Base-by-base conservation (phyloP, 2,888 invertebrate genomes). In the Merodon equestris region DNA sequence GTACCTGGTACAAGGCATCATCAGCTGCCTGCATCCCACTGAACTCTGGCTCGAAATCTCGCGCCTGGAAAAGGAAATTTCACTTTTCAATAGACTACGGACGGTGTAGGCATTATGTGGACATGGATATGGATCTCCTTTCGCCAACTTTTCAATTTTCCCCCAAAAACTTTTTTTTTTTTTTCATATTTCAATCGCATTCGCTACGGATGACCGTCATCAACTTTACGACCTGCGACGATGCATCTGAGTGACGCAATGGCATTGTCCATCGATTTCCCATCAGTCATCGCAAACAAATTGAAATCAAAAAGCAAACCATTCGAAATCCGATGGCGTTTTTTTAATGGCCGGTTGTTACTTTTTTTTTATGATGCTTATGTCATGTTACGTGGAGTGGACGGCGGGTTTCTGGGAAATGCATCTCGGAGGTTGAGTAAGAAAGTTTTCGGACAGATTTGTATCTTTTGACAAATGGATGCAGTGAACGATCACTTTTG, bases 51-150 rank as follows among this genome's bases (percentile, higher is more conserved):
- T 53, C 14, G 17, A 53, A 40, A 48, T n/a, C 48, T 61, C 54
- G 47, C 50, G 53, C 13, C 27, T 61, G 18, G 3, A 72, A 61
- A 66, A 71, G 72, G 67, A 72, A 72, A 67, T 77, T 77, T 72
- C 76, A 77, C 76, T 77, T 77, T 72, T 75, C 19, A 10, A 34
- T n/a, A 18, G 45, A n/a, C 13, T 47, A 48, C 42, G 44, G 38
- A 60, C 14, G 40, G 51, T 44, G 51, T 36, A 48, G 36, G 9
- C 4, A 17, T 34, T 44, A 48, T 48, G 42, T 63, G 51, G 51
- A 54, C 47, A 56, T 48, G 17, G 53, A 53, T 63, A 44, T 19
- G 15, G 1, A 38, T 57, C 58, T 58, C 48, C 38, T 56, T 66
- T 66, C 66, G 48, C 34, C 40, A 9, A 47, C 42, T 57, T 67